Percentiles rank a stretch among this genome's conserved stretches.
Evolutionary conservation across 2,113 vertebrate species (phyloP).

Genomic region (Anguilla japonica): DNA sequence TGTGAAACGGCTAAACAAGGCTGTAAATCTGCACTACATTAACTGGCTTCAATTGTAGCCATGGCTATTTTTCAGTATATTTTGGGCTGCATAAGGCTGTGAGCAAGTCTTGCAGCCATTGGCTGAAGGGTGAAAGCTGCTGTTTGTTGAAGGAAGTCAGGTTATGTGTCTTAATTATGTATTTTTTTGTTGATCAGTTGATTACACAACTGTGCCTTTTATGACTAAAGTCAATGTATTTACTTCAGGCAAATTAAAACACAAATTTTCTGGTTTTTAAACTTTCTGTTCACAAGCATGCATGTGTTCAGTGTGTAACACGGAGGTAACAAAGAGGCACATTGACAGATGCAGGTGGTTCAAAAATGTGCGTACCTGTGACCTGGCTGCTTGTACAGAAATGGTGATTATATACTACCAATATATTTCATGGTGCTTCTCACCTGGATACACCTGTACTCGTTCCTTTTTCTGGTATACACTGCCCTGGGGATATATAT

Average conservation of each 20-base stretch:
- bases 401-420: not conserved
- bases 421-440: not conserved
- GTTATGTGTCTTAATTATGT: not conserved
- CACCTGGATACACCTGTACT: not conserved
- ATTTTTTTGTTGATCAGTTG: not conserved
- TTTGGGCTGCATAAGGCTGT: not conserved
- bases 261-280: no score
- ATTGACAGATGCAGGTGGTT: no score
- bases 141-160: not conserved
- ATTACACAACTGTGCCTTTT: not conserved
- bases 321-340: no score
- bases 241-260: no score
- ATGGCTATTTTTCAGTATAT: not conserved
- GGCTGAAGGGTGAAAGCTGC: not conserved
- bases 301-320: no score
- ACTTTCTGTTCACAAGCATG: no score
- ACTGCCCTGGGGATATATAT: not conserved
- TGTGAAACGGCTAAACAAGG: conserved; percentile 48
- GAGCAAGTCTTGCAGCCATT: not conserved
- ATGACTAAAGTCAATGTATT: not conserved
- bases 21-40: conserved; percentile 51
- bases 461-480: not conserved
- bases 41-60: conserved; percentile 31
- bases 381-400: not conserved
- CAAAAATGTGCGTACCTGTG: not conserved